Base-by-base conservation (phyloP, 2,797 vertebrate species). In the Myripristis murdjan region DNA sequence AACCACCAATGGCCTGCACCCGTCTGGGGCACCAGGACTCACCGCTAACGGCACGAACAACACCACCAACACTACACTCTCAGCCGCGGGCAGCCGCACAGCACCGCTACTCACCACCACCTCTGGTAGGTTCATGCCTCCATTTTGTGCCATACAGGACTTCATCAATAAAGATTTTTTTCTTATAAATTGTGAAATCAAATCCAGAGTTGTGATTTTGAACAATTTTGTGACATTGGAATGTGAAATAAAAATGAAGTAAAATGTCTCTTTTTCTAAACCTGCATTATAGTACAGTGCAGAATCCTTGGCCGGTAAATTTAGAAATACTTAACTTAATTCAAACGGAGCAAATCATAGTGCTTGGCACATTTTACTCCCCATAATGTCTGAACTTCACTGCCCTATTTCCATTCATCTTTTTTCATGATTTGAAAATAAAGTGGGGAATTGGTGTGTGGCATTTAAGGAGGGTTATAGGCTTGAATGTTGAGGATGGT, bases 21-120 rank as follows among this genome's bases (percentile, higher is more conserved):
- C 83, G 22, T 86, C 88, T 23, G 96, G 90, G 81, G 94, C 93
- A 60, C 93, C 96, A 8, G 96, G 96, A 70, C 90, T 97, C 64
- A 91, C 89, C 0, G 88, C 92, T 22, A 93, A 96, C 59, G 95
- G 96, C 59, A 75, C 93, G 86, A 63, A 93, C 60, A 49, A 16
- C 54, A 49, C 18, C 15, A 31, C 39, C 18, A 91, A 87, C 55
- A 15, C 72, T 54, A 22, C 82, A 2, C 81, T 83, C 11, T 89
- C 87, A 20, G 84, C 94, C 87, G 91, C 95, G 75, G 91, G 84
- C 66, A 88, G 93, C 55, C 92, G 97, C 48, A 91, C 95, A 9
- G 92, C 94, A 6, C 95, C 96, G 1, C 89, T 97, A 79, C 95
- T 96, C 77, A 93, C 93, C 64, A 55, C 90, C 49, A 81, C 91